Evolutionary conservation across 2,113 vertebrate species (phyloP).

Genomic region (Gadus macrocephalus): DNA sequence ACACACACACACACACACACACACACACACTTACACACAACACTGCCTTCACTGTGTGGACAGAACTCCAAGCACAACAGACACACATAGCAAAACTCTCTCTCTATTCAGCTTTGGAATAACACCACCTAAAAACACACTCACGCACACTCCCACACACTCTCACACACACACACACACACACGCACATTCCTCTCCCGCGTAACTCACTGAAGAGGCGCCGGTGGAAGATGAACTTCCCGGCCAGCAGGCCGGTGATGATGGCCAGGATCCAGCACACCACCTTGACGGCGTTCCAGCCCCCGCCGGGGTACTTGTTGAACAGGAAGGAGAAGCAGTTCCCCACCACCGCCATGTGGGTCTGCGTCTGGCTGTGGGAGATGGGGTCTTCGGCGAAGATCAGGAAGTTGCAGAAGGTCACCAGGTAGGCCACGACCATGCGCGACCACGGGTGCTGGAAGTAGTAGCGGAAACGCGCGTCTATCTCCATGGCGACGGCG

Average conservation of each 20-base stretch:
- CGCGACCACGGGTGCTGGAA: constrained; percentile 99
- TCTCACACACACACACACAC: too few species aligned
- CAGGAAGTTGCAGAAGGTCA: constrained; percentile 98
- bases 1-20: background rate
- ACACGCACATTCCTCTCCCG: background rate
- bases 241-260: constrained; percentile 84
- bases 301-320: constrained; percentile 91
- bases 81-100: too few species aligned
- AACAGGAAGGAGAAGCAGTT: constrained; percentile 98
- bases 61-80: too few species aligned
- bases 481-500: constrained; percentile 85
- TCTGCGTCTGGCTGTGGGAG: constrained; percentile 96
- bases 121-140: too few species aligned
- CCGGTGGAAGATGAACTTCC: constrained; percentile 95
- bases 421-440: constrained; percentile 91
- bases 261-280: constrained; percentile 90
- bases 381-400: constrained; percentile 96
- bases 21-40: background rate
- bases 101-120: too few species aligned
- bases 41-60: too few species aligned
- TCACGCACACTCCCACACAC: too few species aligned
- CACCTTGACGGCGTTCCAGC: constrained; percentile 91
- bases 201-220: constrained; percentile 90
- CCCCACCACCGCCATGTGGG: constrained; percentile 93
- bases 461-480: constrained; percentile 91